Evolutionary conservation across 2,797 vertebrate species (phyloP).

Genomic region (Sylvilagus floridanus): DNA sequence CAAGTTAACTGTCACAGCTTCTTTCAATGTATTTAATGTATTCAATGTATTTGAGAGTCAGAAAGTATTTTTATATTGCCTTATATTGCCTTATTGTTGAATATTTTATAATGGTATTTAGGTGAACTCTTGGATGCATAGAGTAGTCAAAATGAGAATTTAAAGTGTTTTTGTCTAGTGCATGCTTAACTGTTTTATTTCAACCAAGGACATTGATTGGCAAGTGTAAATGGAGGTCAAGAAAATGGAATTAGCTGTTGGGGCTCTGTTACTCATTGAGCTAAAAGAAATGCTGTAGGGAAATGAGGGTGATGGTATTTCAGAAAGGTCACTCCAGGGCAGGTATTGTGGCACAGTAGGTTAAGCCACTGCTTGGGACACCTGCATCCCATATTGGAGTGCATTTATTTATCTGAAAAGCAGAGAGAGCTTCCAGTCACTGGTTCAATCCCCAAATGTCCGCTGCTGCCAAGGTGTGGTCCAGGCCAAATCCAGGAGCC

Average conservation of each 20-base stretch:
- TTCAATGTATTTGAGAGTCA: slow-evolving; percentile 4
- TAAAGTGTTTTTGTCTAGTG: slow-evolving; percentile 53
- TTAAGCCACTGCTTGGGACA: no score
- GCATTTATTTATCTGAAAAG: no score
- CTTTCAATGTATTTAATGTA: no score
- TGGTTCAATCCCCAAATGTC: no score
- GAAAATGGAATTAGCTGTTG: slow-evolving; percentile 28
- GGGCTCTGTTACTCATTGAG: slow-evolving; percentile 40
- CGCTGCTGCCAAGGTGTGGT: no score
- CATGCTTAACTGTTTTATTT: slow-evolving; percentile 65
- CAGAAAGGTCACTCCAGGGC: background rate
- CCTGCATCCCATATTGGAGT: no score
- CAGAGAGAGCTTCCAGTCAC: no score
- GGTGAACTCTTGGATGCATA: background rate
- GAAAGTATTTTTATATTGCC: background rate
- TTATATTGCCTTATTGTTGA: no score
- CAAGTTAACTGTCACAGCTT: background rate
- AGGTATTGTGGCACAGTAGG: no score
- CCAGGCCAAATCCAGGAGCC: no score
- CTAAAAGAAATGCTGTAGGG: background rate
- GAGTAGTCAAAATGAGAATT: slow-evolving; percentile 34
- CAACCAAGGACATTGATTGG: background rate
- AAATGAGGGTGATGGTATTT: background rate
- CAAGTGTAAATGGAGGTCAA: slow-evolving; percentile 21
- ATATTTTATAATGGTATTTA: slow-evolving; percentile 32